These are phyloP conservation scores for Pseudomyrmex pallidus DNA, from an alignment of 1,140 invertebrate species.

Conservation along the genomic window DNA sequence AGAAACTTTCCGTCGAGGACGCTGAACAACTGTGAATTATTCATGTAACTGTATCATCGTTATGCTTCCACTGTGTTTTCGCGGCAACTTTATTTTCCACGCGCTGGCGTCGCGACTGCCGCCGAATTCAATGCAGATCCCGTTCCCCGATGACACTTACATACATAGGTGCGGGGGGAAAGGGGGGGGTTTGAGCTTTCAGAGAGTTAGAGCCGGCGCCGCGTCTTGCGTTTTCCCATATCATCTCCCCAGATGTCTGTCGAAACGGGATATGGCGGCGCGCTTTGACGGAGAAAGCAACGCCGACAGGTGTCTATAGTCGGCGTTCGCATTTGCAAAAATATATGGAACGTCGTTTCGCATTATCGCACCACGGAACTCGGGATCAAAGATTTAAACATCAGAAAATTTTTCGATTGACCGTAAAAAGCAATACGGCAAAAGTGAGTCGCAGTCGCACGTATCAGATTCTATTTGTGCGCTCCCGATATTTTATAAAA, in stretches of 20 bases:
- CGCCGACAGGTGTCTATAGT: conserved; percentile 24
- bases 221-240: conserved; percentile 32
- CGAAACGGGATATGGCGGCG: conserved; percentile 21
- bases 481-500: not conserved
- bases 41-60: conserved; percentile 80
- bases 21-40: conserved; percentile 78
- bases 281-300: conserved; percentile 21
- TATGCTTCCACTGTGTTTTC: conserved; percentile 72
- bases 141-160: conserved; percentile 66
- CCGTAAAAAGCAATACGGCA: not conserved
- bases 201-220: no score
- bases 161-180: no score
- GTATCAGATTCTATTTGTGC: not conserved
- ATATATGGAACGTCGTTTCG: not conserved
- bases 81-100: conserved; percentile 69
- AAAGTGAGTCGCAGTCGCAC: not conserved
- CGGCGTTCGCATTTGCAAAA: not conserved
- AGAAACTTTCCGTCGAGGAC: conserved; percentile 55
- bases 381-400: not conserved
- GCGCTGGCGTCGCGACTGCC: conserved; percentile 66
- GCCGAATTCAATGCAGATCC: conserved; percentile 78
- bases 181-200: conserved; percentile 62
- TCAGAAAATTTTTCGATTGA: conserved; percentile 11
- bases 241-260: conserved; percentile 6
- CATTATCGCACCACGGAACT: conserved; percentile 6